Evolutionary conservation across 2,888 invertebrate species (phyloP), one percentile per base, ranked within the genome.

Genomic region (Athalia circularis): DNA sequence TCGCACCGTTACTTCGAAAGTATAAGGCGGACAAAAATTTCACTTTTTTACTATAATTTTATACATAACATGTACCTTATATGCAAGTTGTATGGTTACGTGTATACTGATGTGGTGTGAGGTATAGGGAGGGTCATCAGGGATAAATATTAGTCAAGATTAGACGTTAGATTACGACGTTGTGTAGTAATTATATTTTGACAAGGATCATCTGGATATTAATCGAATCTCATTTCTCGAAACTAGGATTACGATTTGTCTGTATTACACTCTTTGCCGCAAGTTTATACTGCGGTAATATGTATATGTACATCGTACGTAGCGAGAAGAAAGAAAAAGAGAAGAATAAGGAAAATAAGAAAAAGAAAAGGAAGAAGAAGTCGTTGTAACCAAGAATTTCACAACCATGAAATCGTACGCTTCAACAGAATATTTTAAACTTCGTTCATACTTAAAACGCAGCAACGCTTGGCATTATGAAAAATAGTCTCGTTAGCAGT

Each of bases 161-260:
- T 88, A 88, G 83, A 84, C 81, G 79, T 80, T 78, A 64, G 78
- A 70, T 78, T 62, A 79, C 65, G 67, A 75, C 67, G 65, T 77
- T 77, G 74, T 61, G 72, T 76, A 65, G 83, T 83, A 84, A 82
- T 85, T 86, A 86, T 88, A 87, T 88, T 88, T 88, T 88, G 87
- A 87, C 87, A 87, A 82, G 87, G 88, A 88, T 89, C 88, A 88
- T 88, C 89, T 88, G 77, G 81, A 83, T 88, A 89, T 88, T 88
- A 89, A 88, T 89, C 86, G 88, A 83, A 80, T 82, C 87, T 85
- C 85, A 86, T 88, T 87, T 84, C 85, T 85, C 83, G 84, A 80
- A 82, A 78, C 81, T 80, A 82, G 88, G 89, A 89, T 89, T 88
- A 89, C 87, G 87, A 89, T 89, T 88, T 88, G 86, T 89, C 88